Conservation (phyloP, 2,888 invertebrate species). For the Mactromeris polynyma region DNA sequence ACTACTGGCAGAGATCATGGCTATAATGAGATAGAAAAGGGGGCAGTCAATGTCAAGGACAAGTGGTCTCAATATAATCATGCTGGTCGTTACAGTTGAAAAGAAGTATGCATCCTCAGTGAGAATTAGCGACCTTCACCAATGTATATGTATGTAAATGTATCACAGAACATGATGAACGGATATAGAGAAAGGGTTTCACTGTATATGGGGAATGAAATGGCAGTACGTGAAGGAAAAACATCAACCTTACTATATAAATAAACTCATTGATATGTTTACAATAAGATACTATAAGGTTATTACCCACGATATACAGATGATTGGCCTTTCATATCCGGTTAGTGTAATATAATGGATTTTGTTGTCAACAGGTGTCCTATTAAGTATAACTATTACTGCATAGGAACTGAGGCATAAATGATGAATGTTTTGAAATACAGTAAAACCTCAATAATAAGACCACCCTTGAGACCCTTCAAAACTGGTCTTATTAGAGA, state of each 20-base stretch:
- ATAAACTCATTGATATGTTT: background rate
- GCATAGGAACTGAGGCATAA: background rate
- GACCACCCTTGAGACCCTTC: too few relatives aligned
- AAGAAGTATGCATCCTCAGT: too few relatives aligned
- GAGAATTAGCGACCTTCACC: background rate
- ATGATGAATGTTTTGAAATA: too few relatives aligned
- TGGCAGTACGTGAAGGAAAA: too few relatives aligned
- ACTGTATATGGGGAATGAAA: background rate
- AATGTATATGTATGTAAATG: too few relatives aligned
- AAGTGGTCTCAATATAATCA: too few relatives aligned
- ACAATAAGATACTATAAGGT: background rate
- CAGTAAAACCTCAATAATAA: too few relatives aligned
- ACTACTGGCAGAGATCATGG: background rate
- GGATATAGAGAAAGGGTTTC: background rate
- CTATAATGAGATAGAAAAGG: too few relatives aligned
- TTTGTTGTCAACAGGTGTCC: background rate
- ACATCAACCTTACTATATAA: background rate
- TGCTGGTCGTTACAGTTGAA: too few relatives aligned
- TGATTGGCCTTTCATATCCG: background rate
- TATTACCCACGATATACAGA: background rate
- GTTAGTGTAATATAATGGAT: background rate
- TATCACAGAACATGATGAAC: background rate
- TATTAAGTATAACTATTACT: background rate
- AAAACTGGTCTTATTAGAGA: too few relatives aligned
- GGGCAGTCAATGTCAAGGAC: too few relatives aligned